Base-by-base conservation (phyloP, 2,888 invertebrate genomes). In the Caenorhabditis uteleia region DNA sequence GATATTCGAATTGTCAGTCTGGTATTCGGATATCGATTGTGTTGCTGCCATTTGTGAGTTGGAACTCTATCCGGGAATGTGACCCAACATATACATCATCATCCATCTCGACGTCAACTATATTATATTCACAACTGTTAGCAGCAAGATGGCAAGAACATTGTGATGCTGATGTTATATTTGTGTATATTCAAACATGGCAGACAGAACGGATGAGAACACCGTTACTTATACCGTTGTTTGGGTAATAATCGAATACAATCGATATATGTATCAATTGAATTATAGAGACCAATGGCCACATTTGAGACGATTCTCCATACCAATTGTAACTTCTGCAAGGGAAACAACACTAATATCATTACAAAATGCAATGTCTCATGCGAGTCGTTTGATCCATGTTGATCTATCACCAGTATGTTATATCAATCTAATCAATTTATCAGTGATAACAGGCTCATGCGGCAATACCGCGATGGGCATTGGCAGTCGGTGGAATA, bases 391-490 rank as follows among this genome's bases (percentile, higher is more conserved):
- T 12, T 47, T 65, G 0, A 65, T 65, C 21, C 46, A 51, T 16
- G 58, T 59, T 12, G 65, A 65, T 38, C 50, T 51, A 14, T 47
- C 54, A 20, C 65, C 65, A 42, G 56, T 56, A 21, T 1, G 27
- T 38, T 7, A 14, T 48, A 16, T 27, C 8, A 8, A 12, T 25
- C 27, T 23, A 26, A 26, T n/a, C 7, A 26, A 43, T n/a, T 26
- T 12, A 20, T 18, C 8, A 4, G 43, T n/a, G 8, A 25, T 43
- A 10, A 3, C 14, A n/a, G 54, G 58, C 58, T 0, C 65, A 59
- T 23, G 60, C 74, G 1, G 49, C 66, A 0, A 69, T 74, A 27
- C 74, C 74, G 7, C 49, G 53, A 14, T 74, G 74, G 74, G 74
- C 74, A 2, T 46, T 67, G 21, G 61, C 57, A 1, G 50, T 67